Base-by-base conservation (phyloP, 2,888 invertebrate species). In the Mechanitis mazaeus region DNA sequence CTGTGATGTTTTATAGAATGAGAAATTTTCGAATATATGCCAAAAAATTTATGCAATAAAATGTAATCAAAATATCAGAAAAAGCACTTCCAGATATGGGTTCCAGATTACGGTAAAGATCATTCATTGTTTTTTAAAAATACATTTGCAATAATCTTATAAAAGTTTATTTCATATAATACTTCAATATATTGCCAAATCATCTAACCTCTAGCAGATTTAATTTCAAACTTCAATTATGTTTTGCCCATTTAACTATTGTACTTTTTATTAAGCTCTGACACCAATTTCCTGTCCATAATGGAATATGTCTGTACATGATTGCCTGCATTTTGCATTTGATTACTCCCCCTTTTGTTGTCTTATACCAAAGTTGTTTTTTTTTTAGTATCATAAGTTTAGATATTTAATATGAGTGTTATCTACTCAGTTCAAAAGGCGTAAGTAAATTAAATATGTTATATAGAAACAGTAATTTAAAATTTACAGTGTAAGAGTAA, bases 11-110 rank as follows among this genome's bases (percentile, higher is more conserved):
- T 80, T 75, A 69, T 79, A 75, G 82, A 74, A 68, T 75, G 72
- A 74, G 63, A 73, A 60, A 72, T 72, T 75, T 72, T 54, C 42
- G 12, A 66, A 54, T 60, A 60, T 57, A 57, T 46, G 54, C 56
- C 56, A 62, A 58, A 64, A 60, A 60, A 61, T 63, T 61, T 50
- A 55, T 54, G 54, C 33, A 60, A 66, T 80, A 86, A 83, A 71
- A 82, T 82, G 81, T 83, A 81, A 84, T 75, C 76, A 74, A 77
- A 81, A 80, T 76, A 77, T 76, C 65, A 67, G 71, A 72, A 77
- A 71, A 68, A 82, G 81, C 84, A 86, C 84, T 81, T 85, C 78
- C 80, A 85, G 84, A 82, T 78, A 88, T 88, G 88, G 87, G 88
- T 85, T 88, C 88, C 82, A 84, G 88, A 83, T 73, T 88, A 77